phyloP scores from a whole-genome alignment of 2,797 vertebrate genomes.

The Myotis myotis region DNA sequence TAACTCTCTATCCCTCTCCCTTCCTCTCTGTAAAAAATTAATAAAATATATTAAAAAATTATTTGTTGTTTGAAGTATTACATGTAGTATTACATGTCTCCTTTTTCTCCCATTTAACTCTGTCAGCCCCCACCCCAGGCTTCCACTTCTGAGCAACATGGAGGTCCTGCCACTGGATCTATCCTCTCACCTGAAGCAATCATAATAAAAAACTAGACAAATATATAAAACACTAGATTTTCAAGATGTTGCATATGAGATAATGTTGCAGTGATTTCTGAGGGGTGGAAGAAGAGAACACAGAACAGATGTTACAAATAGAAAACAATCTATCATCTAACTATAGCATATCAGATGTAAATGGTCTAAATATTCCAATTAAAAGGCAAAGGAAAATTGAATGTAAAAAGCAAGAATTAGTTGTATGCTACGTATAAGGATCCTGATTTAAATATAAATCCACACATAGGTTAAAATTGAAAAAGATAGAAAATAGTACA shows the following conservation, averaged over 20 bases:
- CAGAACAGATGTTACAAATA: neutral
- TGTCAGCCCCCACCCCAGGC: no score
- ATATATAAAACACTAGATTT: neutral
- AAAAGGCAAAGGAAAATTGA: neutral
- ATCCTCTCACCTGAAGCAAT: neutral
- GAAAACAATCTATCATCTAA: neutral
- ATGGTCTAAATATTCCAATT: neutral
- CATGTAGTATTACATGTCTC: no score
- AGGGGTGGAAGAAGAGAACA: neutral
- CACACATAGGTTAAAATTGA: neutral
- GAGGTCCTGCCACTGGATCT: neutral
- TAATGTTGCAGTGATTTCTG: neutral
- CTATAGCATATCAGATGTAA: neutral
- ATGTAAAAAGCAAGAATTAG: neutral
- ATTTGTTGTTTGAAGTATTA: no score
- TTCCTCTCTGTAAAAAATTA: no score
- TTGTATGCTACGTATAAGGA: neutral
- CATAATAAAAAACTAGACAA: neutral
- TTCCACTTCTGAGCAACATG: neutral
- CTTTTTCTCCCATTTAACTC: no score
- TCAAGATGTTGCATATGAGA: neutral
- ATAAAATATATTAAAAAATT: no score
- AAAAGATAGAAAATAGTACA: neutral
- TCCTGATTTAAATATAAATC: neutral
- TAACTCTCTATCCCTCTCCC: no score